phyloP scores from a whole-genome alignment of 2,113 vertebrate genomes.

The Ahaetulla prasina region DNA sequence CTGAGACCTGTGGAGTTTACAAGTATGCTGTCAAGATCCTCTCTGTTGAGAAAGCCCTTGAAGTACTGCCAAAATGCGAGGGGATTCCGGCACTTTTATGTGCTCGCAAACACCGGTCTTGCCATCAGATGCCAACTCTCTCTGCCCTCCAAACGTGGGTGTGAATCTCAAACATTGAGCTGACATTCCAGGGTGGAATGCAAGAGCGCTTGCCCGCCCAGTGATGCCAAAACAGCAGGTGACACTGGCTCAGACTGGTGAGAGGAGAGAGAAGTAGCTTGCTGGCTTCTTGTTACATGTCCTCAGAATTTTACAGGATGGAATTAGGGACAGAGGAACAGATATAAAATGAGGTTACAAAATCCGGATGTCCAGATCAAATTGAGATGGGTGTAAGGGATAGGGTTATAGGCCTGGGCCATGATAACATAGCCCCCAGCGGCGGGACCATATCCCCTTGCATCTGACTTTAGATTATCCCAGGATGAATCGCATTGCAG shows the following conservation, averaged over 20 bases:
- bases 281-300: conserved; percentile 75
- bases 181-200: conserved; percentile 73
- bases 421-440: conserved; percentile 49
- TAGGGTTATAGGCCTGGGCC: conserved; percentile 55
- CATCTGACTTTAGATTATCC: conserved; percentile 62
- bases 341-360: conserved; percentile 74
- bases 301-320: conserved; percentile 77
- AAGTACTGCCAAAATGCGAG: conserved; percentile 75
- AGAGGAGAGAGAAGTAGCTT: conserved; percentile 59
- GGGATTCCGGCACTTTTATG: conserved; percentile 75
- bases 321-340: conserved; percentile 69
- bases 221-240: conserved; percentile 80
- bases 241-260: conserved; percentile 68
- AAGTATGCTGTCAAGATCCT: conserved; percentile 78
- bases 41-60: conserved; percentile 72
- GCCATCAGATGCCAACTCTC: conserved; percentile 67
- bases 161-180: conserved; percentile 77
- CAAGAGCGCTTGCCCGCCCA: conserved; percentile 72
- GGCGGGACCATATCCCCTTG: conserved; percentile 58
- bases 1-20: conserved; percentile 76
- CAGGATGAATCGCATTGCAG: conserved; percentile 65
- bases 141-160: conserved; percentile 70
- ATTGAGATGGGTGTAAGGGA: conserved; percentile 67
- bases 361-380: conserved; percentile 75
- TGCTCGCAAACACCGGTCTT: conserved; percentile 70